phyloP scores from a whole-genome alignment of 2,113 vertebrate species.

The Mobula hypostoma region DNA sequence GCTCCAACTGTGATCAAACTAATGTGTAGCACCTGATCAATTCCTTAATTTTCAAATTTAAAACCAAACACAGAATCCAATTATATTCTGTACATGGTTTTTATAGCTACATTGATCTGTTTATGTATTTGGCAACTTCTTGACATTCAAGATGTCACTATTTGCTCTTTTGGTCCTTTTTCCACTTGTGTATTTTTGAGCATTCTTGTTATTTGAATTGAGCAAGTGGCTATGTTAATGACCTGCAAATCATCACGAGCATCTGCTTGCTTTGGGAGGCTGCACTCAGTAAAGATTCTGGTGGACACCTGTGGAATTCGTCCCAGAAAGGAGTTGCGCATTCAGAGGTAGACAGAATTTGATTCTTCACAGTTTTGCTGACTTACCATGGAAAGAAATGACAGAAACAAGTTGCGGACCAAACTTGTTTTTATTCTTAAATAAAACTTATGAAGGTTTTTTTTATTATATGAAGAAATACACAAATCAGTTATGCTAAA shows the following conservation, averaged over 20 bases:
- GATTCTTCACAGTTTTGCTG: neutral
- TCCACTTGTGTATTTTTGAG: neutral
- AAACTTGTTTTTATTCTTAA: neutral
- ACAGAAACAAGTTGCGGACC: neutral
- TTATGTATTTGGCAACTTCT: too few relatives aligned
- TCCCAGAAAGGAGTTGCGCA: neutral
- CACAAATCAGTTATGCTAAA: neutral
- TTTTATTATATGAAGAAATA: neutral
- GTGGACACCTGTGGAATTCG: neutral
- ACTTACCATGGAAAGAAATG: neutral
- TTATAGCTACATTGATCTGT: neutral
- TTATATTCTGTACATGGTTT: neutral
- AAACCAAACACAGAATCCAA: neutral
- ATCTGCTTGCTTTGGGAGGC: neutral
- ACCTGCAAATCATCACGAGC: neutral
- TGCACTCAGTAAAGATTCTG: neutral
- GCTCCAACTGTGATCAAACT: too few relatives aligned
- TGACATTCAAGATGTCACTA: neutral
- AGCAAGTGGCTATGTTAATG: neutral
- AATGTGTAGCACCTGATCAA: too few relatives aligned
- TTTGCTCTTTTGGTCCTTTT: neutral
- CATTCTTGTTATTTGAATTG: neutral
- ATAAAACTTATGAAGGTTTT: neutral
- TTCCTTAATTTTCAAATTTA: too few relatives aligned
- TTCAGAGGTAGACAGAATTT: neutral